phyloP scores from a whole-genome alignment of 2,113 vertebrate genomes.

The Nanger granti region DNA sequence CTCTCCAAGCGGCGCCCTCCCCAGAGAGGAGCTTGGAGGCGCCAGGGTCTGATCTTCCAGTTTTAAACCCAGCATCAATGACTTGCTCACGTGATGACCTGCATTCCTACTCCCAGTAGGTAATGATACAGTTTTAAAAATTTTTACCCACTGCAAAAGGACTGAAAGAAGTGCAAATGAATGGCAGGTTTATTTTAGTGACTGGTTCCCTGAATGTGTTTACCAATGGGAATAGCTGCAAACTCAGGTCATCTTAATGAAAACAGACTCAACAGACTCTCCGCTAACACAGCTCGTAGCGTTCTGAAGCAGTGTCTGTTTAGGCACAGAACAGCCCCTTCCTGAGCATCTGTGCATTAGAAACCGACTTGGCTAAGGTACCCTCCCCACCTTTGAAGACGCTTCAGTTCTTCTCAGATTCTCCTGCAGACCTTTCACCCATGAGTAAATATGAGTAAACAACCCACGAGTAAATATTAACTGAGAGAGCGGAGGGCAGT shows the following conservation, averaged over 20 bases:
- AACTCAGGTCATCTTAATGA: neutral
- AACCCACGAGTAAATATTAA: neutral
- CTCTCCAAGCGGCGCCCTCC: neutral
- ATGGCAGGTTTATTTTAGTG: neutral
- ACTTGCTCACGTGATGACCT: neutral
- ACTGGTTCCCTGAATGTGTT: neutral
- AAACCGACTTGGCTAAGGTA: neutral
- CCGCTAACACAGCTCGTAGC: neutral
- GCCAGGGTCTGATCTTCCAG: neutral
- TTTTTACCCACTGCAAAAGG: neutral
- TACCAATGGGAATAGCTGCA: neutral
- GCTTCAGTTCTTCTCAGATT: neutral
- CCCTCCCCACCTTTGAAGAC: neutral
- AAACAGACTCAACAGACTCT: neutral
- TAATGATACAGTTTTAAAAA: neutral
- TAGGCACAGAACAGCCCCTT: neutral
- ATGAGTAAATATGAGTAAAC: neutral
- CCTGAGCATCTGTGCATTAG: neutral
- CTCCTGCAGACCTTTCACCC: neutral
- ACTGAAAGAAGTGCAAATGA: neutral
- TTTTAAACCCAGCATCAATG: neutral
- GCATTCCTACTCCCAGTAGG: neutral
- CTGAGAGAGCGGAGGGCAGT: neutral
- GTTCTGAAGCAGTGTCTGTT: neutral
- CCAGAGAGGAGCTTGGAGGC: neutral